A percentile compares a stretch with the other conserved stretches of the same genome.
These are phyloP conservation scores for Heliothis peltigera DNA, from an alignment of 2,888 invertebrate species.

Conservation along the genomic window DNA sequence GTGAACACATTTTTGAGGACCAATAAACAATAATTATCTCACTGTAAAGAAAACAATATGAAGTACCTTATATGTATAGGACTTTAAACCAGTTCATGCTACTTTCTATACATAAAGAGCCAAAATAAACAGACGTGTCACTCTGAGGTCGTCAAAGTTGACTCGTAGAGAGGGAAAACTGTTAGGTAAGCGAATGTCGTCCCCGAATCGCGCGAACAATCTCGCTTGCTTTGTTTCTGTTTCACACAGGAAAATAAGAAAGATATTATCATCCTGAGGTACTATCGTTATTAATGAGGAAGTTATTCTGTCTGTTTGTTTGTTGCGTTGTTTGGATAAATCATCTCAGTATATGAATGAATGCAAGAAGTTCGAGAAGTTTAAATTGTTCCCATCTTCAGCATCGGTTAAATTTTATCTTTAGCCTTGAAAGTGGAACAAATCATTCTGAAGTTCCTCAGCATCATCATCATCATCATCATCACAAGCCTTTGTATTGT, in stretches of 20 bases:
- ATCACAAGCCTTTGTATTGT: too few relatives aligned
- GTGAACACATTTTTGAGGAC: background rate
- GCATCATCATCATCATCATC: too few relatives aligned
- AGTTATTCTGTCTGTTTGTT: background rate
- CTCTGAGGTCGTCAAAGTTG: conserved; percentile 24
- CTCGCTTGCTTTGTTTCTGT: conserved; percentile 42
- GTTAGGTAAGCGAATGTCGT: conserved; percentile 29
- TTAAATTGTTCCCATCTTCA: too few relatives aligned
- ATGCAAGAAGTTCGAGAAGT: too few relatives aligned
- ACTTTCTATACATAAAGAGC: conserved; percentile 2
- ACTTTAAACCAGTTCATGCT: background rate
- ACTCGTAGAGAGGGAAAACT: conserved; percentile 34
- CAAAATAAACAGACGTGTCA: conserved; percentile 15
- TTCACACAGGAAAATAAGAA: conserved; percentile 39
- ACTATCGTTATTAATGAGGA: background rate
- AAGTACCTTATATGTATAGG: too few relatives aligned
- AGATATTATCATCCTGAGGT: background rate
- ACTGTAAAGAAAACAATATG: background rate
- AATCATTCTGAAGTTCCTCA: too few relatives aligned
- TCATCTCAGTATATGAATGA: too few relatives aligned
- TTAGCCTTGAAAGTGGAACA: too few relatives aligned
- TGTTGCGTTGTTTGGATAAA: background rate
- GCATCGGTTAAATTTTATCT: too few relatives aligned
- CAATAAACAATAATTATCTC: background rate
- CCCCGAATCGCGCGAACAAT: conserved; percentile 37